phyloP scores from a whole-genome alignment of 37 sponge, comb jelly and placozoan genomes.

The Dysidea cf. avara region DNA sequence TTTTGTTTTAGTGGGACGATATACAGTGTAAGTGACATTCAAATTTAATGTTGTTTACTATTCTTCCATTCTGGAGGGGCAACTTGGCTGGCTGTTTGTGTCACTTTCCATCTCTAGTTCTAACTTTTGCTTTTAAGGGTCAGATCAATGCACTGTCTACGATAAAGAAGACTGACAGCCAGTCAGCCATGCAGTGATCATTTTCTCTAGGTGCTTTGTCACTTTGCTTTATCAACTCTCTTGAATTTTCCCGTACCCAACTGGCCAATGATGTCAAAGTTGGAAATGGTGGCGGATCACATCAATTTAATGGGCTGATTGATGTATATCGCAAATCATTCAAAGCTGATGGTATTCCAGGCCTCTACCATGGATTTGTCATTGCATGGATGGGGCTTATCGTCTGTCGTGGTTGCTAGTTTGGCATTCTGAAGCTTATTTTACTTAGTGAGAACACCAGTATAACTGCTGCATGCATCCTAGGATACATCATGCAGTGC shows the following conservation, averaged over 20 bases:
- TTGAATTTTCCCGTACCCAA: conserved; percentile 54
- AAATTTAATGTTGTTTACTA: too few relatives aligned
- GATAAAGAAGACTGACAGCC: background rate
- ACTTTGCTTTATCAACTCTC: conserved; percentile 50
- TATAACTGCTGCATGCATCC: too few relatives aligned
- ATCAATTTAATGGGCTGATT: conserved; percentile 54
- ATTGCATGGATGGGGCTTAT: conserved; percentile 45
- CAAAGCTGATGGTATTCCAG: conserved; percentile 37
- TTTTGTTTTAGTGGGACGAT: too few relatives aligned
- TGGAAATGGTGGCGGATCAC: conserved; percentile 28
- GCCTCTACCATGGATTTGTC: conserved; percentile 45
- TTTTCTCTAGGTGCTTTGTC: conserved; percentile 40
- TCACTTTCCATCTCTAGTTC: conserved; percentile 55
- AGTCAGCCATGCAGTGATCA: background rate
- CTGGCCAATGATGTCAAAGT: conserved; percentile 42
- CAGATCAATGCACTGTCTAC: conserved; percentile 12
- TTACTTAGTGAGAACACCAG: too few relatives aligned
- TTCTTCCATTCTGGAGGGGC: conserved; percentile 52
- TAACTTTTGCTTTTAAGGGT: conserved; percentile 59
- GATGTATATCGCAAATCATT: conserved; percentile 46
- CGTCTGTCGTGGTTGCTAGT: conserved; percentile 51
- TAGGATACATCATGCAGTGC: too few relatives aligned
- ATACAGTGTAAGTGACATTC: too few relatives aligned
- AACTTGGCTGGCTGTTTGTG: conserved; percentile 50
- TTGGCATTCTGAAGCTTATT: too few relatives aligned